These are phyloP conservation scores for Malthinus flaveolus DNA, from an alignment of 2,888 invertebrate genomes.

Conservation along the genomic window DNA sequence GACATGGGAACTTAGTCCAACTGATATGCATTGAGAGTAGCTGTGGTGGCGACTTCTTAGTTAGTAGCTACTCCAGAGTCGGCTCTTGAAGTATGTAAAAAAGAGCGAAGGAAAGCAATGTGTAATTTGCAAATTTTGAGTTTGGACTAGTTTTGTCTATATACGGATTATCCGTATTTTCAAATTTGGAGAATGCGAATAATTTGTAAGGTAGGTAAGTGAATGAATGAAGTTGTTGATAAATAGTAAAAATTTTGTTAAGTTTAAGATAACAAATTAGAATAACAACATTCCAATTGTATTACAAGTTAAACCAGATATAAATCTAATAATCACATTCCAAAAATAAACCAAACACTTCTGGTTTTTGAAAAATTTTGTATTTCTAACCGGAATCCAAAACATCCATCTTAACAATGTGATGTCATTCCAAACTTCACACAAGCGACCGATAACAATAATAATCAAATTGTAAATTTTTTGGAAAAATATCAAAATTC, in stretches of 20 bases:
- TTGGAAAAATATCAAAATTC: too few relatives aligned
- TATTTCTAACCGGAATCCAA: conserved; percentile 5
- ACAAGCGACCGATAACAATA: conserved; percentile 12
- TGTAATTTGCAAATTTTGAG: too few relatives aligned
- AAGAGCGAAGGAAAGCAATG: too few relatives aligned
- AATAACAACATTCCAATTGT: conserved; percentile 6
- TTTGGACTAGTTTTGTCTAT: too few relatives aligned
- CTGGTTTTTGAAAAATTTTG: conserved; percentile 1
- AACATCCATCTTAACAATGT: neutral
- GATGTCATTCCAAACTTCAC: neutral
- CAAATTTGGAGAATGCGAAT: too few relatives aligned
- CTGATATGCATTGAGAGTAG: too few relatives aligned
- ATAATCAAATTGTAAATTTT: too few relatives aligned
- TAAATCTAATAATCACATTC: conserved; percentile 5
- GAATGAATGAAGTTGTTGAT: neutral
- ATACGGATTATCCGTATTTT: too few relatives aligned
- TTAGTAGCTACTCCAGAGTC: too few relatives aligned
- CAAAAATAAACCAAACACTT: neutral
- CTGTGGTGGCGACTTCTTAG: too few relatives aligned
- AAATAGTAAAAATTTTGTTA: conserved; percentile 1
- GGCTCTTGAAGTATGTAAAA: too few relatives aligned
- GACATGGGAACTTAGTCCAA: too few relatives aligned
- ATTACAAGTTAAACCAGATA: conserved; percentile 1
- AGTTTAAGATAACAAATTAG: conserved; percentile 3
- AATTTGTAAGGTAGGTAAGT: neutral